Conservation (phyloP, 2,113 vertebrate species). For the Ageneiosus marmoratus region DNA sequence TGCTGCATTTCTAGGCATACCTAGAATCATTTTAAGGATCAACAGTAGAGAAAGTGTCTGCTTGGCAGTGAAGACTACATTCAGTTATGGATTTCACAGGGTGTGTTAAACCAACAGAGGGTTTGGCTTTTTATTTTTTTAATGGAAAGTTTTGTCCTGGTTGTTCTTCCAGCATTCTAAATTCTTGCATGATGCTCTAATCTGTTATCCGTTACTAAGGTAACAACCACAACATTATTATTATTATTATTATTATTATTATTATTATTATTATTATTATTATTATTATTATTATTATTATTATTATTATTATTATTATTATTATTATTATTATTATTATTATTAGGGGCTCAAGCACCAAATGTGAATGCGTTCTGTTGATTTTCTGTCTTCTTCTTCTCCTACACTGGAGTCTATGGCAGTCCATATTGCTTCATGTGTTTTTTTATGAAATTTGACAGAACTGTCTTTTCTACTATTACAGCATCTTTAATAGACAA, state of each 20-base stretch:
- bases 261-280: too few species aligned
- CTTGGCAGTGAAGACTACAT: background rate
- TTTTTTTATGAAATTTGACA: background rate
- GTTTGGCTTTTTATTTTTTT: background rate
- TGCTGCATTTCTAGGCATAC: slow-evolving; percentile 40
- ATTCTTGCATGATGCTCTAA: slow-evolving; percentile 19
- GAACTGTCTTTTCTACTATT: background rate
- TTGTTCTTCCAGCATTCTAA: background rate
- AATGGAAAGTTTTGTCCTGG: background rate
- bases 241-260: background rate
- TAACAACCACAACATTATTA: background rate
- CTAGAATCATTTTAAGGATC: slow-evolving; percentile 1
- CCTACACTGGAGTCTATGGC: background rate
- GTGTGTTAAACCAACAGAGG: background rate
- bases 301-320: too few species aligned
- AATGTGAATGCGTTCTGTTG: background rate
- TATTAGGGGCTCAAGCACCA: background rate
- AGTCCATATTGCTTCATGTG: background rate
- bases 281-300: background rate
- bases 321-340: background rate
- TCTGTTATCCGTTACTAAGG: background rate
- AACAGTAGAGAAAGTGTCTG: background rate
- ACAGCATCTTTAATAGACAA: background rate
- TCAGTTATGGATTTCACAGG: background rate
- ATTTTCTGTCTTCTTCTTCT: background rate